These are phyloP conservation scores for Hemicrepidius hirtus DNA, from an alignment of 2,888 invertebrate genomes.

Conservation along the genomic window DNA sequence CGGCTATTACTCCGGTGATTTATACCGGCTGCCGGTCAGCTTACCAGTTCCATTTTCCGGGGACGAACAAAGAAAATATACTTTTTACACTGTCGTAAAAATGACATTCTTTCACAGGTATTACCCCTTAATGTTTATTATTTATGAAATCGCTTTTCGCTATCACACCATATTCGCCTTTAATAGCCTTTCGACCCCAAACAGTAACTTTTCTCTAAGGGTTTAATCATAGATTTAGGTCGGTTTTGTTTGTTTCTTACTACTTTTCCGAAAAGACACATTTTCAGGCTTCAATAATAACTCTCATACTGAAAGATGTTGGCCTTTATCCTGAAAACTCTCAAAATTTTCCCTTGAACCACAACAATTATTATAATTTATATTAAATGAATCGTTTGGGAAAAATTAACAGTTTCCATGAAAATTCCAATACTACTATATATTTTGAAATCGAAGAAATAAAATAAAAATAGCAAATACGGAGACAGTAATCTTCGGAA, in stretches of 20 bases:
- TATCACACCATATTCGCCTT: constrained; percentile 30
- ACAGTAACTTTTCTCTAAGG: constrained; percentile 1
- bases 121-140: constrained; percentile 48
- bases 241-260: not conserved
- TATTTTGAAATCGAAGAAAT: too few species aligned
- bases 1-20: constrained; percentile 60
- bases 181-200: constrained; percentile 18
- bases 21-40: constrained; percentile 56
- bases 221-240: constrained; percentile 11
- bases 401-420: too few species aligned
- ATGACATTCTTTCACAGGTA: constrained; percentile 49
- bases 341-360: too few species aligned
- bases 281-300: too few species aligned
- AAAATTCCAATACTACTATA: too few species aligned
- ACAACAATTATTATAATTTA: too few species aligned
- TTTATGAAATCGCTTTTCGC: constrained; percentile 48
- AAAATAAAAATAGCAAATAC: too few species aligned
- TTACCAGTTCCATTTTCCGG: constrained; percentile 48
- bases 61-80: constrained; percentile 51
- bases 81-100: constrained; percentile 51
- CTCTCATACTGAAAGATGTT: too few species aligned
- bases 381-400: too few species aligned
- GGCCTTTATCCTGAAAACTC: too few species aligned
- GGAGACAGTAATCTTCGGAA: too few species aligned
- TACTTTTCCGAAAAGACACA: not conserved